Percentiles rank a stretch among this genome's conserved stretches.
phyloP scores from a whole-genome alignment of 2,888 invertebrate genomes.

The Hirtodrosophila alboralis region DNA sequence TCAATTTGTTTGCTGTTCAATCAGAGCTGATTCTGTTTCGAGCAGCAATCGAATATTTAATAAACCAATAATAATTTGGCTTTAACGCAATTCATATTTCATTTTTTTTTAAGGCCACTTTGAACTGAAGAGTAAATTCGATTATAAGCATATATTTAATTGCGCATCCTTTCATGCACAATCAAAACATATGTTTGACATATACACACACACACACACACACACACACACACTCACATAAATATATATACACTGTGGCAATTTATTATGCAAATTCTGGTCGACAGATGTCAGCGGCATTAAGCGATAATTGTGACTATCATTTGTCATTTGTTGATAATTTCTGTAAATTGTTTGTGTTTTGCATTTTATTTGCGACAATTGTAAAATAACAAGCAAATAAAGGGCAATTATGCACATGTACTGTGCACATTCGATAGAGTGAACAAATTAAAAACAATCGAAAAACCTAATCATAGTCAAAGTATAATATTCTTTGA shows the following conservation, averaged over 20 bases:
- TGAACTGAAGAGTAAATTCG: too few species aligned
- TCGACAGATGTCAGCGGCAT: conserved; percentile 70
- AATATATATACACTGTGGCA: neutral
- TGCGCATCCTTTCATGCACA: neutral
- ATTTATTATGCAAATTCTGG: conserved; percentile 67
- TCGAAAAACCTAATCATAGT: too few species aligned
- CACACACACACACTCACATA: conserved; percentile 1
- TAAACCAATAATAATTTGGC: too few species aligned
- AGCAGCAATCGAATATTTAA: too few species aligned
- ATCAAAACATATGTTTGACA: too few species aligned
- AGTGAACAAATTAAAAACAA: too few species aligned
- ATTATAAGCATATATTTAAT: too few species aligned
- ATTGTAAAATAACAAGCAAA: conserved; percentile 46
- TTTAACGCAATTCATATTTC: too few species aligned
- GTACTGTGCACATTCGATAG: neutral
- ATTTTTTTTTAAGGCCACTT: too few species aligned
- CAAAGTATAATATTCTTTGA: too few species aligned
- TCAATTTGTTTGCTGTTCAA: too few species aligned
- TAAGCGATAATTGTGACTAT: conserved; percentile 76
- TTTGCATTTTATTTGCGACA: conserved; percentile 47
- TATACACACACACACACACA: conserved; percentile 2
- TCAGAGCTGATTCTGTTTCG: too few species aligned
- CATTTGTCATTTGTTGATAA: conserved; percentile 73
- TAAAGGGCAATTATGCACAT: conserved; percentile 45
- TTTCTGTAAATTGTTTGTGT: conserved; percentile 14